phyloP scores from a whole-genome alignment of 2,888 invertebrate species.

The Platycnemis pennipes region DNA sequence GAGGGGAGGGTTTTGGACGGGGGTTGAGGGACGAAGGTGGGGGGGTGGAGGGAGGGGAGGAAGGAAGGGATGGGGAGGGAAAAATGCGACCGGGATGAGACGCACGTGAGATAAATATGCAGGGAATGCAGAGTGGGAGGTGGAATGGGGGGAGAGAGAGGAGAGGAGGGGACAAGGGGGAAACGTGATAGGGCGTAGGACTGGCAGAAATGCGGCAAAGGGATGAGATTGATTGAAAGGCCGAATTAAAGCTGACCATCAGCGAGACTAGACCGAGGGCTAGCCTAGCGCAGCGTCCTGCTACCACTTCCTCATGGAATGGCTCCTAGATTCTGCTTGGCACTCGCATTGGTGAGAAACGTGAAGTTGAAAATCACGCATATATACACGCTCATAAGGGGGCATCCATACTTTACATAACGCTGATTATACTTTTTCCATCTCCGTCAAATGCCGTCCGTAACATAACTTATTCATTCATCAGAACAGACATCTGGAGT shows the following conservation, averaged over 20 bases:
- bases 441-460: too few relatives aligned
- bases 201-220: not conserved
- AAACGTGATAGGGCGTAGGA: not conserved
- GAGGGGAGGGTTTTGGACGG: not conserved
- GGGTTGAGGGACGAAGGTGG: not conserved
- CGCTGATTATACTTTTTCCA: too few relatives aligned
- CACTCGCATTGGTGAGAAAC: too few relatives aligned
- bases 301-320: too few relatives aligned
- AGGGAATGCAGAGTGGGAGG: conserved; percentile 46
- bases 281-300: not conserved
- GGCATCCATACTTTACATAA: too few relatives aligned
- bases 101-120: conserved; percentile 65
- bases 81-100: conserved; percentile 37
- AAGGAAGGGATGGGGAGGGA: not conserved
- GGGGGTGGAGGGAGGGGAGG: not conserved
- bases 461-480: too few relatives aligned
- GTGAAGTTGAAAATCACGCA: too few relatives aligned
- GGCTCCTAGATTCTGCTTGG: too few relatives aligned
- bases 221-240: conserved; percentile 13
- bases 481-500: too few relatives aligned
- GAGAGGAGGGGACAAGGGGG: not conserved
- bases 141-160: not conserved
- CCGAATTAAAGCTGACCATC: conserved; percentile 22
- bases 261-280: not conserved
- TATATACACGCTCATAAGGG: too few relatives aligned